Percentiles rank a stretch among this genome's conserved stretches.
Evolutionary conservation across 1,140 invertebrate genomes (phyloP).

Genomic region (Bombus impatiens): DNA sequence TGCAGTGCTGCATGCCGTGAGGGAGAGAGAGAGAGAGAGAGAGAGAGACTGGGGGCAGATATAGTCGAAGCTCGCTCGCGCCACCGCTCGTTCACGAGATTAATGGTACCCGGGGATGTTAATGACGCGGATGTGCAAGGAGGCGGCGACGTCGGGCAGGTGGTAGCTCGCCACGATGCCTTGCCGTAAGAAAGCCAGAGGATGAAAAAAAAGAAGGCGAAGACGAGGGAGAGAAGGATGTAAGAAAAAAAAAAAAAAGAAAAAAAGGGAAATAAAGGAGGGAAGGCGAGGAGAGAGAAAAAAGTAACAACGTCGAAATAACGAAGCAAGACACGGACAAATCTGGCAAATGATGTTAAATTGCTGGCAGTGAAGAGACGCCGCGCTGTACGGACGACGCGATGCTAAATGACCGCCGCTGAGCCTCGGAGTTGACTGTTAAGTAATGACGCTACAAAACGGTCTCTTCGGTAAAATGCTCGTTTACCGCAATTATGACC

Average conservation of each 20-base stretch:
- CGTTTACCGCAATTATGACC: conserved; percentile 55
- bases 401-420: conserved; percentile 45
- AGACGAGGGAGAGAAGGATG: neutral
- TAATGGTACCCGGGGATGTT: conserved; percentile 49
- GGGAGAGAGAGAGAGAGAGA: no score
- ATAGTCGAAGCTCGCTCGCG: neutral
- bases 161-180: neutral
- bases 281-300: neutral
- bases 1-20: neutral
- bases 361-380: conserved; percentile 28
- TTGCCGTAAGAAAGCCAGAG: neutral
- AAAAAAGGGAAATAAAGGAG: neutral
- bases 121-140: conserved; percentile 38
- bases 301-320: conserved; percentile 36
- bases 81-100: conserved; percentile 44
- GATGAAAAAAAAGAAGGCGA: neutral
- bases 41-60: neutral
- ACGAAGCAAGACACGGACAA: conserved; percentile 41
- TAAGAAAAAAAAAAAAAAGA: neutral
- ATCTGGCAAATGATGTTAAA: conserved; percentile 59
- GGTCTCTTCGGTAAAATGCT: conserved; percentile 45
- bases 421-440: conserved; percentile 41
- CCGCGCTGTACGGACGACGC: neutral
- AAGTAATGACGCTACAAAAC: conserved; percentile 57
- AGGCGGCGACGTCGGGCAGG: neutral